Percentiles rank a stretch among this genome's conserved stretches.
These are phyloP conservation scores for Misgurnus anguillicaudatus DNA, from an alignment of 2,113 vertebrate species.

Conservation along the genomic window DNA sequence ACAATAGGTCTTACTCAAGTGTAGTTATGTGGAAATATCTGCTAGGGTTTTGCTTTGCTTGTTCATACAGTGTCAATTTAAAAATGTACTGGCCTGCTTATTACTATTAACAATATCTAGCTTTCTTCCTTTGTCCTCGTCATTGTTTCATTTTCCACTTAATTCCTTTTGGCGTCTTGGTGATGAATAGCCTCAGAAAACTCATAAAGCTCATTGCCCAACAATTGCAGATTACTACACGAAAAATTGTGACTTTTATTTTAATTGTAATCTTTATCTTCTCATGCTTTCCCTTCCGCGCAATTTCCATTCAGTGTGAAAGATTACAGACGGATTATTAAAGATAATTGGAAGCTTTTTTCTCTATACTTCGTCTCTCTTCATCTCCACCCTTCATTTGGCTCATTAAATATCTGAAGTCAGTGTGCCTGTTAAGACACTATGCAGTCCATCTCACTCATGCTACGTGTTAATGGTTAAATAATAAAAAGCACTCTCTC, in stretches of 20 bases:
- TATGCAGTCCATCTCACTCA: slow-evolving; percentile 27
- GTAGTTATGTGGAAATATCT: no score
- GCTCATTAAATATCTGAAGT: slow-evolving; percentile 9
- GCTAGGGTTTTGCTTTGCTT: no score
- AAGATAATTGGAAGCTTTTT: slow-evolving; percentile 52
- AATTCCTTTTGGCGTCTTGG: background rate
- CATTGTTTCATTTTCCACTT: slow-evolving; percentile 25
- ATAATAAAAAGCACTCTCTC: background rate
- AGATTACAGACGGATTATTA: slow-evolving; percentile 55
- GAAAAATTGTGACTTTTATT: slow-evolving; percentile 43
- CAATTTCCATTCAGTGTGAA: slow-evolving; percentile 47
- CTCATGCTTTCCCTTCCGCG: slow-evolving; percentile 38
- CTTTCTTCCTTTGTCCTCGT: slow-evolving; percentile 4
- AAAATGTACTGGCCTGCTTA: background rate
- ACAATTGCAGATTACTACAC: slow-evolving; percentile 42
- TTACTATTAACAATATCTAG: background rate
- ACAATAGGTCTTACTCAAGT: no score
- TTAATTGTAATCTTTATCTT: slow-evolving; percentile 42
- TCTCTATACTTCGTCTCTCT: slow-evolving; percentile 22
- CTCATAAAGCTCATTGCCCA: background rate
- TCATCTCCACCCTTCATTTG: slow-evolving; percentile 14
- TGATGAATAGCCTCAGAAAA: slow-evolving; percentile 9
- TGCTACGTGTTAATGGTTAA: slow-evolving; percentile 1
- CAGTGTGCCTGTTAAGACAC: slow-evolving; percentile 7
- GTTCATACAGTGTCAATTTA: no score